phyloP scores from a whole-genome alignment of 1,140 invertebrate genomes.

The Propsilocerus akamusi region DNA sequence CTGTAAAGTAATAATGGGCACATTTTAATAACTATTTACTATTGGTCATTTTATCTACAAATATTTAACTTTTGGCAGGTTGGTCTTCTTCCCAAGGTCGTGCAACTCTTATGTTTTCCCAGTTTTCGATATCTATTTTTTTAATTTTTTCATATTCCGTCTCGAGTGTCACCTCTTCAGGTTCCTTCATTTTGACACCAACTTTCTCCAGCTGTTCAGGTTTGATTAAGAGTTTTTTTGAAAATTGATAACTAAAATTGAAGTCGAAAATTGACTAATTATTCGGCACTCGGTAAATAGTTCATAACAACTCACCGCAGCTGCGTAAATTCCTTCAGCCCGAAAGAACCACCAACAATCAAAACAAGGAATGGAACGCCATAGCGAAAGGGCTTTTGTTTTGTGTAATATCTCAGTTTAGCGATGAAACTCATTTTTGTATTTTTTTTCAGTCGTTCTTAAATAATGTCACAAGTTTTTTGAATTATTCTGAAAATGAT shows the following conservation, averaged over 20 bases:
- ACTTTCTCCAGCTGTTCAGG: constrained; percentile 39
- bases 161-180: constrained; percentile 46
- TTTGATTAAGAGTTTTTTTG: constrained; percentile 33
- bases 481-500: no score
- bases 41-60: no score
- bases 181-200: constrained; percentile 43
- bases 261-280: neutral
- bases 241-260: constrained; percentile 42
- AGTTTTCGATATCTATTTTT: constrained; percentile 52
- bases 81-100: constrained; percentile 56
- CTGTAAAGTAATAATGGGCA: no score
- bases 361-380: constrained; percentile 47
- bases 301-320: constrained; percentile 30
- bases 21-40: no score
- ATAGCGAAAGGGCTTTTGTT: constrained; percentile 8
- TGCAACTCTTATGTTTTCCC: constrained; percentile 60
- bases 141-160: constrained; percentile 50
- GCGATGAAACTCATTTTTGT: neutral
- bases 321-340: constrained; percentile 44
- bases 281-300: neutral
- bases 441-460: no score
- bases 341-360: constrained; percentile 46
- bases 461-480: no score
- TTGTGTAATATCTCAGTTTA: neutral
- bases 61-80: no score